Base-by-base conservation (phyloP, 2,113 vertebrate species). In the Euleptes europaea region DNA sequence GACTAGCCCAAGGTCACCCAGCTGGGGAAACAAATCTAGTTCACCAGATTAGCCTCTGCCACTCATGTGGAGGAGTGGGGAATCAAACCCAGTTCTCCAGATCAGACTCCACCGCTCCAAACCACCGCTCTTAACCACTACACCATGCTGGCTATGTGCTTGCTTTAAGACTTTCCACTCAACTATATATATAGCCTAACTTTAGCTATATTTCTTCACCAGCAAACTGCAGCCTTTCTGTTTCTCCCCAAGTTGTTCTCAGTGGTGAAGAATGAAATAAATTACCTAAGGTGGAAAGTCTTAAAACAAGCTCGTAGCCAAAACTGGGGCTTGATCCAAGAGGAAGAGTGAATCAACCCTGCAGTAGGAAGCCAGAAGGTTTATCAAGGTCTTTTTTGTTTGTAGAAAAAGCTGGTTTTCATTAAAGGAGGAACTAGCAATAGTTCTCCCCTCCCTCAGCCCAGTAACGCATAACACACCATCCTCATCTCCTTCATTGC, bases 361-460 rank as follows among this genome's bases (percentile, higher is more conserved):
- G 84, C 87, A 84, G 40, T 38, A 70, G 82, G 70, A 87, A 87
- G 75, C 89, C 78, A 38, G 73, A 77, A 85, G 70, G 77, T 87
- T 93, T 91, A 91, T 93, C 93, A 88, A 88, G 86, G 86, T 92
- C 83, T 89, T 85, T 89, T 80, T 85, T 90, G 81, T 80, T 83
- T 93, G 7, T 85, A 82, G 23, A 0, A 14, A n/a, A 89, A 83
- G 81, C 83, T 82, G 90, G 78, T 82, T 93, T 92, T 8, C 13
- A 93, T 92, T 91, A 87, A 83, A 86, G 71, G 73, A 87, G 74
- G 72, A 88, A 91, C 90, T 19, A 31, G 83, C 88, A 94, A 72
- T 80, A 83, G 78, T 23, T 84, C n/a, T 91, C 73, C 57, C 57
- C 88, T 89, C 86, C 72, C 87, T 88, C 90, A 38, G n/a, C 92